A percentile compares a stretch with the other conserved stretches of the same genome.
Evolutionary conservation across 2,113 vertebrate genomes (phyloP).

Genomic region (Steatornis caripensis): DNA sequence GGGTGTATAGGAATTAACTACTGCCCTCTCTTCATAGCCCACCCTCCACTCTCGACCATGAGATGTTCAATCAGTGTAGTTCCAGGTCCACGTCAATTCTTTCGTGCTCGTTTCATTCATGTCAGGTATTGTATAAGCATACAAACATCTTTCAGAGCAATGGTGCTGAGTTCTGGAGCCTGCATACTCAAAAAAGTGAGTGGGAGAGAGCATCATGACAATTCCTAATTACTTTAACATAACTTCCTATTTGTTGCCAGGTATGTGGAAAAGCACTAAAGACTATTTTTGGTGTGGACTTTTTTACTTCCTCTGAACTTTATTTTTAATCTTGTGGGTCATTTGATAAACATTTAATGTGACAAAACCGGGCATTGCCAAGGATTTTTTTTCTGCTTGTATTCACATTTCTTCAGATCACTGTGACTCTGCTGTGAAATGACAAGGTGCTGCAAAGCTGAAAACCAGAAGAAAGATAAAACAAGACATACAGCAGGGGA

Average conservation of each 20-base stretch:
- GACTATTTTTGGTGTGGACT: neutral
- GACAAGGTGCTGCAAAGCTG: neutral
- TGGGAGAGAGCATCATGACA: neutral
- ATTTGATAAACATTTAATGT: neutral
- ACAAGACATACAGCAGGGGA: neutral
- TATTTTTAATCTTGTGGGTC: neutral
- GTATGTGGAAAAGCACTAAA: neutral
- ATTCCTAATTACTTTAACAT: neutral
- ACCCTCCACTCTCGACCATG: neutral
- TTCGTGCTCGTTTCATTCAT: neutral
- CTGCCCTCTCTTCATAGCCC: neutral
- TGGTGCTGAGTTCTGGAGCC: neutral
- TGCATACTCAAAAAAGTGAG: neutral
- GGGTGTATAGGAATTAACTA: neutral
- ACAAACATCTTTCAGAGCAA: neutral
- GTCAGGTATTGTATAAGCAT: neutral
- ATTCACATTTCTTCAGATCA: neutral
- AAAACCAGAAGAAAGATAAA: neutral
- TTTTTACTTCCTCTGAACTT: neutral
- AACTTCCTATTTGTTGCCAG: neutral
- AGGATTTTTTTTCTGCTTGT: neutral
- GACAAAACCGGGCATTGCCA: neutral
- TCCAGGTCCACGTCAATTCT: neutral
- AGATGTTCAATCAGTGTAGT: neutral
- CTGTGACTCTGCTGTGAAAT: neutral